phyloP scores from a whole-genome alignment of 1,140 invertebrate genomes.

The Drosophila tristis region DNA sequence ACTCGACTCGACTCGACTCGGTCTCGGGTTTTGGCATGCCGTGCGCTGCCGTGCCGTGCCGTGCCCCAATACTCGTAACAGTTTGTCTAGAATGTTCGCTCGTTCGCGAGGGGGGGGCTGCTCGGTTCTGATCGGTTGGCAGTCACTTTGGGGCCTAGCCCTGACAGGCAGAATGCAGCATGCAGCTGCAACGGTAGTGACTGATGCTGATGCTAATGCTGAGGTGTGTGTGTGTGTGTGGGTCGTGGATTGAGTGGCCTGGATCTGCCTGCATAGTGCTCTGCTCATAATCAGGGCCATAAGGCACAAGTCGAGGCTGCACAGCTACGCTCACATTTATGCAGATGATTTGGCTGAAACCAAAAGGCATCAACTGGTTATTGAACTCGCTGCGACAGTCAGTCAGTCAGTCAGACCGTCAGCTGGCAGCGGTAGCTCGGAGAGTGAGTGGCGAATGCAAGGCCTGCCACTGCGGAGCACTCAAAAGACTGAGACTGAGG shows the following conservation, averaged over 20 bases:
- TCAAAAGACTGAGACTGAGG: conserved; percentile 55
- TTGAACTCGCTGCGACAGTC: conserved; percentile 53
- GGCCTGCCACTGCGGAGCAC: conserved; percentile 1
- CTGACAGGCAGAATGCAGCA: conserved; percentile 51
- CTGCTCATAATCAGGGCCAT: neutral
- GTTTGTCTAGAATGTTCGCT: conserved; percentile 9
- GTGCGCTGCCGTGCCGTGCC: no score
- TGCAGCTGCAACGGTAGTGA: conserved; percentile 34
- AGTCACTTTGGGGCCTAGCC: conserved; percentile 71
- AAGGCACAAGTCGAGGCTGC: conserved; percentile 53
- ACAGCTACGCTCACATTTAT: conserved; percentile 67
- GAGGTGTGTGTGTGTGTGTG: conserved; percentile 22
- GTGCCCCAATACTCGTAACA: no score
- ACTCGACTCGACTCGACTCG: no score
- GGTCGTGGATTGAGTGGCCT: conserved; percentile 28
- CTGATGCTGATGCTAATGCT: conserved; percentile 5
- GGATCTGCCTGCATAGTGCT: conserved; percentile 2
- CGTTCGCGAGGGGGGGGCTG: conserved; percentile 26
- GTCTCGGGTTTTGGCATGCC: no score
- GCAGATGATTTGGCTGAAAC: conserved; percentile 58
- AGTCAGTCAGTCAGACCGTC: conserved; percentile 20
- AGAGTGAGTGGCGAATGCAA: conserved; percentile 21
- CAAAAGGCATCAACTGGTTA: conserved; percentile 73
- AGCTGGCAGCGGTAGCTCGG: neutral
- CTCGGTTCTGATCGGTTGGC: conserved; percentile 19